These are phyloP conservation scores for Andrena fulva DNA, from an alignment of 2,888 invertebrate species.

Conservation along the genomic window DNA sequence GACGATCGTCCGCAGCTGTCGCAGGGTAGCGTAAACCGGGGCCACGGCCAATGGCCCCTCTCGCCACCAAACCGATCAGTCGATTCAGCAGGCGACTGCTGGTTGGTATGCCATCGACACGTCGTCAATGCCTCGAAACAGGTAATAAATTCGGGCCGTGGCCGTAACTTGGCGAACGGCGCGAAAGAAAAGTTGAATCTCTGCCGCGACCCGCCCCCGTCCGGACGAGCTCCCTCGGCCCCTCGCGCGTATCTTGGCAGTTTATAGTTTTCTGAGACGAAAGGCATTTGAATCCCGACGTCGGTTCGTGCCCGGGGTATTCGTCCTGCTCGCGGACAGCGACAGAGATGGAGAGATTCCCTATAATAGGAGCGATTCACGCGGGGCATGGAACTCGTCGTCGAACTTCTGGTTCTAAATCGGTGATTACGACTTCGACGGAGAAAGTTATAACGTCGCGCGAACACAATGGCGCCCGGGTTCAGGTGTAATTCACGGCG, in stretches of 20 bases:
- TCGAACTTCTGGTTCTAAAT: conserved; percentile 25
- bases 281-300: conserved; percentile 24
- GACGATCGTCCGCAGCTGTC: conserved; percentile 68
- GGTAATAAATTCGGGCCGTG: conserved; percentile 67
- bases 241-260: conserved; percentile 13
- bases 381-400: background rate
- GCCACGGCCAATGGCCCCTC: conserved; percentile 52
- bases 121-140: conserved; percentile 75
- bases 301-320: background rate
- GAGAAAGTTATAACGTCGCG: conserved; percentile 17
- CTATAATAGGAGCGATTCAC: conserved; percentile 18
- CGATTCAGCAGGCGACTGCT: conserved; percentile 66
- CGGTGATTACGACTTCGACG: conserved; percentile 27
- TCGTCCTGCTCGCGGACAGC: background rate
- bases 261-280: conserved; percentile 47
- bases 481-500: conserved; percentile 13
- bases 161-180: conserved; percentile 42
- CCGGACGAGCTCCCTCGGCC: background rate
- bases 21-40: conserved; percentile 43
- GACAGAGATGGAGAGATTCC: conserved; percentile 1
- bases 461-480: conserved; percentile 3
- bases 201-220: conserved; percentile 8
- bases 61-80: conserved; percentile 49
- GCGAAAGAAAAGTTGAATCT: conserved; percentile 48
- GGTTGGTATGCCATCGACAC: conserved; percentile 68